Base-by-base conservation (phyloP, 2,113 vertebrate species). In the Silurus glanis region DNA sequence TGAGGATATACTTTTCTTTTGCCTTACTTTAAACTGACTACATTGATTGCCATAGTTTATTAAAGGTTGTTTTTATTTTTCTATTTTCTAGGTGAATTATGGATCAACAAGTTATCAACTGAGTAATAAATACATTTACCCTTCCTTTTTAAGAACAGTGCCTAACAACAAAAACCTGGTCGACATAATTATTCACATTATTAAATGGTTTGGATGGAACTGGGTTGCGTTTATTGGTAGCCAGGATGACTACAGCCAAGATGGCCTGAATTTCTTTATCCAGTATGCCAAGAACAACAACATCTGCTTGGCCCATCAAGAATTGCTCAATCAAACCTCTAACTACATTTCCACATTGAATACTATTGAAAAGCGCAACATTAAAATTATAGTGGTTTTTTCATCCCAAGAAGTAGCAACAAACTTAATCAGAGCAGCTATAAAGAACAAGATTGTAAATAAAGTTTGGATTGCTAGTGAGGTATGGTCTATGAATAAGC, bases 381-480 rank as follows among this genome's bases (percentile, higher is more conserved):
- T 95, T 88, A 84, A 83, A 0, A 83, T 94, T 0, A 89, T 96
- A 45, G n/a, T 97, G 0, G 87, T 94, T 59, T 93, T 93, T 83
- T 83, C 95, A 0, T 61, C 5, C 5, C 78, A 79, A 37, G 2
- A 0, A 1, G 86, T 25, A 0, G 93, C 91, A 12, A 49, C 49
- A 49, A 25, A 82, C 0, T 92, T 97, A 83, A 94, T 97, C 0
- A 1, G 90, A n/a, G 89, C 92, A 0, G 95, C 95, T 56, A 83
- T 97, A n/a, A 85, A 90, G 87, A 83, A 87, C 28, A 95, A 96
- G 0, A 1, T 97, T 72, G 95, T 89, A 0, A 90, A 91, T 69
- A 97, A 95, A 85, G 95, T 97, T 61, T 97, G 97, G 97, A 91
- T 97, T 0, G 96, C 95, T 49, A 93, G 94, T 0, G 96, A 97